These are phyloP conservation scores for Campylorhamphus procurvoides DNA, from an alignment of 2,113 vertebrate species.

Conservation along the genomic window DNA sequence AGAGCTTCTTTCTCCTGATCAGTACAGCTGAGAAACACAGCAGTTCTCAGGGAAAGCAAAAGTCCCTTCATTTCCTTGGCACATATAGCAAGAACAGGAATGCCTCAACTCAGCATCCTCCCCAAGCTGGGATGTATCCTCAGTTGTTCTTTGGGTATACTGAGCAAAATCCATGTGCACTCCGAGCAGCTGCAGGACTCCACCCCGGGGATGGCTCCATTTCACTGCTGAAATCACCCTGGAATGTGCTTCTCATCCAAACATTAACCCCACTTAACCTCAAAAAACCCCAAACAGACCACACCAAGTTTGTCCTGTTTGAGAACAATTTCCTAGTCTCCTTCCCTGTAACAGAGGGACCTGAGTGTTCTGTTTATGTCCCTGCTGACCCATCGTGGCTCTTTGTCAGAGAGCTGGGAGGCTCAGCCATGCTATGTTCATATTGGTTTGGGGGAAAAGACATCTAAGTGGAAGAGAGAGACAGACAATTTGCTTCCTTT, in stretches of 20 bases:
- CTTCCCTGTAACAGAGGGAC: background rate
- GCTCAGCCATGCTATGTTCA: background rate
- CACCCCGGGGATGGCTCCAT: constrained; percentile 36
- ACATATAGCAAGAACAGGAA: background rate
- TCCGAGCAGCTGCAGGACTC: constrained; percentile 52
- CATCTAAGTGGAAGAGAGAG: background rate
- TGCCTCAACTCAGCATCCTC: background rate
- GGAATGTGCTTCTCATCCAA: constrained; percentile 34
- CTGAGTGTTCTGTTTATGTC: background rate
- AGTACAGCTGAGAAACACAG: background rate
- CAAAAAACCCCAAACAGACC: background rate
- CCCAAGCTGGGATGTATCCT: background rate
- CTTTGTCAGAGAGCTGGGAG: background rate
- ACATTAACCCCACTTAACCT: constrained; percentile 38
- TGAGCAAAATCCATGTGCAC: background rate
- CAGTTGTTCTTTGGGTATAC: background rate
- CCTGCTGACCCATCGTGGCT: background rate
- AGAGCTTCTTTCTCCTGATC: background rate
- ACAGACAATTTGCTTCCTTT: background rate
- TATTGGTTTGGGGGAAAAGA: background rate
- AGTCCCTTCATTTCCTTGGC: background rate
- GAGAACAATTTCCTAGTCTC: background rate
- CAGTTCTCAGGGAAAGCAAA: background rate
- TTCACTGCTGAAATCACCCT: constrained; percentile 53
- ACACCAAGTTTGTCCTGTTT: background rate